phyloP scores from a whole-genome alignment of 2,888 invertebrate genomes.

The Acrobasis suavella region DNA sequence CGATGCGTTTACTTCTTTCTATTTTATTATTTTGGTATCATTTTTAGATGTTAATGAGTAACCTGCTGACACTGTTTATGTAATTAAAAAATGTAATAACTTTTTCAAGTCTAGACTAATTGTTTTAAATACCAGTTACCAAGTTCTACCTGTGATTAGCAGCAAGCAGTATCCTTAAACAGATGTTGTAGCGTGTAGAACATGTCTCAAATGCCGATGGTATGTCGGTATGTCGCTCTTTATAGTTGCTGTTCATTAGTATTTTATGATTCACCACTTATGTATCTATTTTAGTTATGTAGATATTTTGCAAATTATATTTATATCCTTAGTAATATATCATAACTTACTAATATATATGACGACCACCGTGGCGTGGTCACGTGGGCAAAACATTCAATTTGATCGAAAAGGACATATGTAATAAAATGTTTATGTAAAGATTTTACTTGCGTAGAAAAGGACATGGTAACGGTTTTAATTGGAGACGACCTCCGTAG shows the following conservation, averaged over 20 bases:
- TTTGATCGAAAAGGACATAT: constrained; percentile 24
- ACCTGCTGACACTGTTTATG: too few relatives aligned
- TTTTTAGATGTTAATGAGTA: too few relatives aligned
- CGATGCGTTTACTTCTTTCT: too few relatives aligned
- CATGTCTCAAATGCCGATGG: constrained; percentile 3
- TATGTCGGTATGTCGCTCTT: constrained; percentile 1
- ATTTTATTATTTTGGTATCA: too few relatives aligned
- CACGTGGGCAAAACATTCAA: constrained; percentile 48
- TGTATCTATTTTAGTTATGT: not conserved
- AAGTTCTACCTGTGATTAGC: not conserved
- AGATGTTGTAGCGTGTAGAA: constrained; percentile 4
- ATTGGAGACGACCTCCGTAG: too few relatives aligned
- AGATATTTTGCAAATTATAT: too few relatives aligned
- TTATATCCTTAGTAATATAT: too few relatives aligned
- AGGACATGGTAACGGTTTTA: constrained; percentile 20
- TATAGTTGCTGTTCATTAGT: not conserved
- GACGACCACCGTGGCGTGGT: too few relatives aligned
- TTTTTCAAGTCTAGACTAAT: too few relatives aligned
- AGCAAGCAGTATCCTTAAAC: not conserved
- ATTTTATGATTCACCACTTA: not conserved
- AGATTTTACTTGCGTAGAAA: constrained; percentile 3
- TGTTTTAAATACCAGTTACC: not conserved
- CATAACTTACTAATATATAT: too few relatives aligned
- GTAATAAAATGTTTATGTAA: constrained; percentile 28
- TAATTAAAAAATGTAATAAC: too few relatives aligned